phyloP scores from a whole-genome alignment of 2,113 vertebrate species.

The Rhineura floridana region DNA sequence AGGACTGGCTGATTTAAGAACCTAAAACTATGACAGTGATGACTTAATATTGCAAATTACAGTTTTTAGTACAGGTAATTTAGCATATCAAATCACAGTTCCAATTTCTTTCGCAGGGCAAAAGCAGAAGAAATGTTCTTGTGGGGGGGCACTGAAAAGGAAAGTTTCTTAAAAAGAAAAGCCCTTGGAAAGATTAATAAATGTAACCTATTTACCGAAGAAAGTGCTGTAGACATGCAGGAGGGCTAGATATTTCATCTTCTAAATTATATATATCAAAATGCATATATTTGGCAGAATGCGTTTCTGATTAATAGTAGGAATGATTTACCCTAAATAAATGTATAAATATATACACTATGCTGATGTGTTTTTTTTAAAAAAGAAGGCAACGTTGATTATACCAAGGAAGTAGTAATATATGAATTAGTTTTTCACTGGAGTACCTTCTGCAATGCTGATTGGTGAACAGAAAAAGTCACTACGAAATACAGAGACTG shows the following conservation, averaged over 20 bases:
- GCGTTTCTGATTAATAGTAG: background rate
- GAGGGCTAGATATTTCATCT: background rate
- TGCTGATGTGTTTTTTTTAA: background rate
- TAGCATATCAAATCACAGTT: conserved; percentile 60
- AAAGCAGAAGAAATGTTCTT: conserved; percentile 1
- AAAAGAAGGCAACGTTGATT: background rate
- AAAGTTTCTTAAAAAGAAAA: conserved; percentile 3
- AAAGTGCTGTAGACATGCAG: background rate
- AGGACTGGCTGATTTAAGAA: conserved; percentile 53
- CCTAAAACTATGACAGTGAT: conserved; percentile 60
- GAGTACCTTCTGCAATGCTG: background rate
- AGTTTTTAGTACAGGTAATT: conserved; percentile 64
- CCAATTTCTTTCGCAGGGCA: conserved; percentile 45
- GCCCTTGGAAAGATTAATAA: conserved; percentile 27
- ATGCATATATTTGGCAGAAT: background rate
- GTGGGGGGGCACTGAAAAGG: conserved; percentile 4
- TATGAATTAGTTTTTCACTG: background rate
- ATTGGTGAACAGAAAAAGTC: background rate
- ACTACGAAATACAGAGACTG: background rate
- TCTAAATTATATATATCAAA: background rate
- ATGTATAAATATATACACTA: background rate
- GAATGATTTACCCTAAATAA: conserved; percentile 28
- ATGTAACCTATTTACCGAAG: background rate
- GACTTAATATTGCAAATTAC: conserved; percentile 65
- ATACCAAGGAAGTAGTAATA: background rate